These are phyloP conservation scores for Coenobita brevimanus DNA, from an alignment of 1,140 invertebrate species.

Conservation along the genomic window DNA sequence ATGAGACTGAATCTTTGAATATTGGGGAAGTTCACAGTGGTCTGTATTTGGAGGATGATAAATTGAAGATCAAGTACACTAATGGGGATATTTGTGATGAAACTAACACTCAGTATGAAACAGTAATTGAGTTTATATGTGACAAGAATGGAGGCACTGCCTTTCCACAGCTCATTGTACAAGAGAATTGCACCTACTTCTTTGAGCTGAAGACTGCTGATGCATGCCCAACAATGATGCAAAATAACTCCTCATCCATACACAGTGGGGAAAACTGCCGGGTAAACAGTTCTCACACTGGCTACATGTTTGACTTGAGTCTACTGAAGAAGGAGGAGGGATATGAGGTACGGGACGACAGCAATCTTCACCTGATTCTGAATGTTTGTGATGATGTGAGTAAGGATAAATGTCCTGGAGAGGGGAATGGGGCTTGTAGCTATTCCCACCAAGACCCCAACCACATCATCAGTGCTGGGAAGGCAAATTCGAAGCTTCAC, in stretches of 20 bases:
- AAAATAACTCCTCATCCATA: not conserved
- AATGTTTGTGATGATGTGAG: slow-evolving; percentile 61
- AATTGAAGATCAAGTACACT: slow-evolving; percentile 58
- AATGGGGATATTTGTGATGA: slow-evolving; percentile 52
- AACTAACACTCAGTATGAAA: slow-evolving; percentile 28
- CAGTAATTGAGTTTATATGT: slow-evolving; percentile 63
- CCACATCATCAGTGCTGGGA: slow-evolving; percentile 39
- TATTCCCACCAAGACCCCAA: slow-evolving; percentile 14
- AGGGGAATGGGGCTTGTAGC: slow-evolving; percentile 32
- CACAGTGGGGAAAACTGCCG: slow-evolving; percentile 42
- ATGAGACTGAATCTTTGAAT: slow-evolving; percentile 56
- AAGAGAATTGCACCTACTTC: slow-evolving; percentile 59
- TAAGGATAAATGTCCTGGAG: slow-evolving; percentile 34
- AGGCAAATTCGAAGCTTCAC: slow-evolving; percentile 57
- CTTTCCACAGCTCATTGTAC: slow-evolving; percentile 46
- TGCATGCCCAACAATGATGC: slow-evolving; percentile 49
- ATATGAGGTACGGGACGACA: slow-evolving; percentile 37
- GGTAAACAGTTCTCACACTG: slow-evolving; percentile 27
- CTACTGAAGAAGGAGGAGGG: slow-evolving; percentile 42
- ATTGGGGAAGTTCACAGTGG: slow-evolving; percentile 63
- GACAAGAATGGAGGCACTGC: slow-evolving; percentile 47
- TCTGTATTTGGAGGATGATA: slow-evolving; percentile 56
- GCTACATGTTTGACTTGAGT: slow-evolving; percentile 61
- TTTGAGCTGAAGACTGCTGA: slow-evolving; percentile 60
- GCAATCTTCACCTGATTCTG: slow-evolving; percentile 14